Percentiles rank a stretch among this genome's conserved stretches.
Conservation (phyloP, 2,113 vertebrate genomes). For the Prinia subflava region DNA sequence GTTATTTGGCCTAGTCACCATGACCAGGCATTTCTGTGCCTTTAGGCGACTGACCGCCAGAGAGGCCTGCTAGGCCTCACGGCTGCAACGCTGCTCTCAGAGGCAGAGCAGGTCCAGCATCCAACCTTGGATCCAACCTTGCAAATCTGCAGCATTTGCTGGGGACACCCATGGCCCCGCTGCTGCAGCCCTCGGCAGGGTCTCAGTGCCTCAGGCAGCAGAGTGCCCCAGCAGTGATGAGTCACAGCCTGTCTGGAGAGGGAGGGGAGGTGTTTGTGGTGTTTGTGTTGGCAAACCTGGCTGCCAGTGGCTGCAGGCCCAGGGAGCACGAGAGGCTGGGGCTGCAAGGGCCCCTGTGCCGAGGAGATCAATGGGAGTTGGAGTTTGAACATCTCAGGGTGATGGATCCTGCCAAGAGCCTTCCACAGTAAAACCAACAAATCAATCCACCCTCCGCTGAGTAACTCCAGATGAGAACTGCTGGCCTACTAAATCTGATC, state of each 20-base stretch:
- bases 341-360: neutral
- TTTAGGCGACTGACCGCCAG: too few relatives aligned
- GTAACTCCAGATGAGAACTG: neutral
- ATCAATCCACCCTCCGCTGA: neutral
- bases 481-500: neutral
- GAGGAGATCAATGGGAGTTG: neutral
- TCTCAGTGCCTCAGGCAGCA: neutral
- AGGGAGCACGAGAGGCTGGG: neutral
- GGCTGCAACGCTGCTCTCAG: neutral
- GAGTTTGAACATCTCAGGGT: neutral
- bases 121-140: neutral
- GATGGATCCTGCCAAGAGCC: neutral
- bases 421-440: neutral
- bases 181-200: fast-evolving
- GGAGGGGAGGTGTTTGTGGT: neutral
- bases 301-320: neutral
- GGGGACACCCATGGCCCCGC: fast-evolving
- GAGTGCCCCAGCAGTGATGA: neutral
- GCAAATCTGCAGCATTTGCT: neutral
- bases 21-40: too few relatives aligned
- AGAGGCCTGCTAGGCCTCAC: too few relatives aligned
- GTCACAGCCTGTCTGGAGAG: neutral
- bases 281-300: constrained; percentile 1
- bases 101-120: neutral
- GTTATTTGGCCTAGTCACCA: too few relatives aligned